Base-by-base conservation (phyloP, 2,113 vertebrate genomes). In the Rhadina sibilatrix region DNA sequence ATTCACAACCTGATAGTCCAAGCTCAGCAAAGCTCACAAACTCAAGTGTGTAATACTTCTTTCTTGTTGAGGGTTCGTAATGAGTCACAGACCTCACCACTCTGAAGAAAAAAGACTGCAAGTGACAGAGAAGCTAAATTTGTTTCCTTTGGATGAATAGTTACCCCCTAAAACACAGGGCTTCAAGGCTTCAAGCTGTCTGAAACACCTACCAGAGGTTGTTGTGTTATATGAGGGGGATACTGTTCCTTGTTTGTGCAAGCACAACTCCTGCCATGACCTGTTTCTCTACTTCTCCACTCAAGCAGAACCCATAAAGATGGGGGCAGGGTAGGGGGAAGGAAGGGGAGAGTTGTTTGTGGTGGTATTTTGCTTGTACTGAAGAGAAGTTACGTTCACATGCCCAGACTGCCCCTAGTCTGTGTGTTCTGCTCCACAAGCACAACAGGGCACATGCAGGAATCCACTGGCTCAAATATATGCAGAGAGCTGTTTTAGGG, bases 401-500 rank as follows among this genome's bases (percentile, higher is more conserved):
- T 24, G 61, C 10, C 13, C 42, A 30, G 42, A 30, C 40, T 88
- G 54, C 33, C 81, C 37, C 59, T 54, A 46, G 83, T 44, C 56
- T 68, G 24, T 56, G 74, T 84, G 70, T 53, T 87, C 70, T 92
- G 60, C 56, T 72, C 88, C 76, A 77, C 54, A 81, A 83, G 57
- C 65, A 91, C 57, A 70, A 69, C 76, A 54, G 68, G 5, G 63
- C 20, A 46, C 83, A 96, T 25, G 54, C 57, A 92, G 89, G 86
- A 95, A 95, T 95, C 92, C 64, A 86, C 68, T 78, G 75, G 87
- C 90, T 96, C 81, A 82, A 82, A 84, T 28, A 22, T 12, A 77
- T 9, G 56, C 90, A 75, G 76, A 77, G 93, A 96, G 93, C 94
- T 96, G 82, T 60, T 97, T 93, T 95, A 94, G 85, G 83, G 89